Evolutionary conservation across 1,140 invertebrate genomes (phyloP).

Genomic region (Anagrus nilaparvatae): DNA sequence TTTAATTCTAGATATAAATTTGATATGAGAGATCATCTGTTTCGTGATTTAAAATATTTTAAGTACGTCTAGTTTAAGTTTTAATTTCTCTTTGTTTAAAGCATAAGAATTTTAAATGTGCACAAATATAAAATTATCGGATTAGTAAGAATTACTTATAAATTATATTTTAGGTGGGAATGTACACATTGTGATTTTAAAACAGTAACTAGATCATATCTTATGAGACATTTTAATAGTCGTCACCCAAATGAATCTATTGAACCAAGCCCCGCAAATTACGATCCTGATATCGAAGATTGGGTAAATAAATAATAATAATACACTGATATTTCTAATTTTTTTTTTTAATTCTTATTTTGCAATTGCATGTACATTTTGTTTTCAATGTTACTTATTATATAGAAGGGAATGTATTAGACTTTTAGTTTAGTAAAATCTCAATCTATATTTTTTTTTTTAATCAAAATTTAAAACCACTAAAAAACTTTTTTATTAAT

Average conservation of each 20-base stretch:
- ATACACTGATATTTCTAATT: too few relatives aligned
- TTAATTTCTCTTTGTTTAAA: not conserved
- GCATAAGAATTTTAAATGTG: not conserved
- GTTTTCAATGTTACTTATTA: too few relatives aligned
- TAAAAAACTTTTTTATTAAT: too few relatives aligned
- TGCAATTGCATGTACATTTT: too few relatives aligned
- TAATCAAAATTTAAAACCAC: too few relatives aligned
- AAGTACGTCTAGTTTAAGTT: conserved; percentile 28
- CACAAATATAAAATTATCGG: not conserved
- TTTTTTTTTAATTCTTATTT: too few relatives aligned
- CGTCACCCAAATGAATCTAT: conserved; percentile 23
- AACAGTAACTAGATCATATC: conserved; percentile 24
- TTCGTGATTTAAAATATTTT: conserved; percentile 44
- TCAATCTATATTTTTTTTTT: too few relatives aligned
- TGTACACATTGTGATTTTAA: conserved; percentile 32
- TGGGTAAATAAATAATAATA: too few relatives aligned
- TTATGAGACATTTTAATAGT: conserved; percentile 31
- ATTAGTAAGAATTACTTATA: conserved; percentile 3
- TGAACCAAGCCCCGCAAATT: conserved; percentile 21
- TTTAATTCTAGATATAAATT: conserved; percentile 43
- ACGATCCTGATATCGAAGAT: conserved; percentile 29
- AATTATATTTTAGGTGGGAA: conserved; percentile 23
- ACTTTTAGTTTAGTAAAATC: too few relatives aligned
- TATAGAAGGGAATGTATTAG: too few relatives aligned
- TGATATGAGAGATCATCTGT: conserved; percentile 47